These are phyloP conservation scores for Orthosia gothica DNA, from an alignment of 2,888 invertebrate species.

Conservation along the genomic window DNA sequence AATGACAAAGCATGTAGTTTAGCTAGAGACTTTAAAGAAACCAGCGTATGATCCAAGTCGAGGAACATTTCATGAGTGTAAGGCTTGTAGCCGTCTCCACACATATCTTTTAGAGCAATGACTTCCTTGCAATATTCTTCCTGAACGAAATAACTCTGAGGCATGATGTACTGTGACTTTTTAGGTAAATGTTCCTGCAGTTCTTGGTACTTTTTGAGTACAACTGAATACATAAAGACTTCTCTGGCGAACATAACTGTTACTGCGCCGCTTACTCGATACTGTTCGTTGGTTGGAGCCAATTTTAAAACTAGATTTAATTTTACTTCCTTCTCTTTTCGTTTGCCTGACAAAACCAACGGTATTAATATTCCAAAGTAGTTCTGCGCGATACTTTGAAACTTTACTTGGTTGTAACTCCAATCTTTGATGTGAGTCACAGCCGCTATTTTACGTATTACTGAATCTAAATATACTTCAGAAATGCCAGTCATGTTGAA, in stretches of 20 bases:
- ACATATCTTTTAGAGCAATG: slow-evolving; percentile 84
- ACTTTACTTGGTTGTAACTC: slow-evolving; percentile 71
- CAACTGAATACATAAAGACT: slow-evolving; percentile 81
- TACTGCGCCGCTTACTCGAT: slow-evolving; percentile 85
- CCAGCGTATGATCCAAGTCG: slow-evolving; percentile 79
- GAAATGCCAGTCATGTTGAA: slow-evolving; percentile 66
- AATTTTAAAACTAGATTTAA: slow-evolving; percentile 83
- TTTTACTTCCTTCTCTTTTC: slow-evolving; percentile 61
- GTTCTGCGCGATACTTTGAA: slow-evolving; percentile 84
- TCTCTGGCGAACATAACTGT: slow-evolving; percentile 83
- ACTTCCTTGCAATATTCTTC: slow-evolving; percentile 82
- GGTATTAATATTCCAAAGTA: slow-evolving; percentile 86
- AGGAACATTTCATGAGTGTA: slow-evolving; percentile 76
- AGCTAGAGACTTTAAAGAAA: slow-evolving; percentile 78
- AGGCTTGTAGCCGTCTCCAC: slow-evolving; percentile 77
- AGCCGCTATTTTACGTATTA: slow-evolving; percentile 66
- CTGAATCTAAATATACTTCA: slow-evolving; percentile 67
- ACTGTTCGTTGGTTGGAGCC: slow-evolving; percentile 85
- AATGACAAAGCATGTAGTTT: no score
- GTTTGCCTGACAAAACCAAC: slow-evolving; percentile 73
- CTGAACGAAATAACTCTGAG: slow-evolving; percentile 80
- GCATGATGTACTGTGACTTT: slow-evolving; percentile 72
- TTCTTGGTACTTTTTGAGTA: slow-evolving; percentile 76
- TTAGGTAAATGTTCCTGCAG: slow-evolving; percentile 69
- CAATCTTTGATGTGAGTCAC: slow-evolving; percentile 68